Evolutionary conservation across 2,797 vertebrate genomes (phyloP), one percentile per base, ranked within the genome.

Genomic region (Halcyon chelicuti): DNA sequence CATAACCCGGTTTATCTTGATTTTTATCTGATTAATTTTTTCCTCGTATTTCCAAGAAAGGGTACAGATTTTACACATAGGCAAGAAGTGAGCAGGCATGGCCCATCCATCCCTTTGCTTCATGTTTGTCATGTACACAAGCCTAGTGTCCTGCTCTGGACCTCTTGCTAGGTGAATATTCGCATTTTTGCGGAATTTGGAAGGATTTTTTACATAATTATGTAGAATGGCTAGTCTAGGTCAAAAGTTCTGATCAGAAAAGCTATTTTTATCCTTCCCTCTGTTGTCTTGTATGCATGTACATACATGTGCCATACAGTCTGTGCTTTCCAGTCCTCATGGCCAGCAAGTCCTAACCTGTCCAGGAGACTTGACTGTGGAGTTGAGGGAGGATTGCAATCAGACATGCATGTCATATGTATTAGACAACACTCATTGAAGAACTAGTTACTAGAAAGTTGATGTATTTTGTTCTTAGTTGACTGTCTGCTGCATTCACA

Each of bases 261-360:
- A 75, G 5, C 7, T 3, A 15, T 62, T 88, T 66, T 67, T 15
- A 8, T n/a, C 47, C 42, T 44, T 71, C 12, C 3, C 6, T 15
- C 4, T 47, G 46, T 47, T 12, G 0, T 35, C 31, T 67, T 44
- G 44, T 62, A 4, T 11, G 4, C 39, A 31, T 47, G 21, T 12
- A 28, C 8, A 29, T 17, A 51, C 10, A 51, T 2, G 4, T 15
- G 7, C 11, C 0, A 0, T 35, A 35, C 23, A 20, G 61, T 12
- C 31, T 37, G 35, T 37, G 26, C 23, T 57, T 72, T 72, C 9
- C 33, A 72, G 37, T 25, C 9, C 26, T 65, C 31, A 58, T 1
- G 1, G 42, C 9, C 9, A 72, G 20, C 17, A 33, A 47, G 35
- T 35, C 16, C 22, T 21, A 55, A 51, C 8, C 15, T 55, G 35